Evolutionary conservation across 1,140 invertebrate species (phyloP), one percentile per base, ranked within the genome.

Genomic region (silkworm (Bombyx mori)): DNA sequence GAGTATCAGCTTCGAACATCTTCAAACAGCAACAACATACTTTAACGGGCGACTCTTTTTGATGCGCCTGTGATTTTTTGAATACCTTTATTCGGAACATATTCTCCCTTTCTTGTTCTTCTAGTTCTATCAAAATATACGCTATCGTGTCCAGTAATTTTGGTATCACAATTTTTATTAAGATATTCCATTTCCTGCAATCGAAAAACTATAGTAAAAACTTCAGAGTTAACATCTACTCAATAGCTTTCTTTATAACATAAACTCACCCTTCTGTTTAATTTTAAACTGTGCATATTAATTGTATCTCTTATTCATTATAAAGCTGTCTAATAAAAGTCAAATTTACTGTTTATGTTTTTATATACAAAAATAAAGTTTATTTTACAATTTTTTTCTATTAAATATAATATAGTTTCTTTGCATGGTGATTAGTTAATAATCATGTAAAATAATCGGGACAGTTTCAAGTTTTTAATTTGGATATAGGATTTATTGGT

Each of bases 111-210:
- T 71, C 71, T 47, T 51, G 53, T 58, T 76, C 71, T 50, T 73
- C 63, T 46, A 73, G 42, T 42, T 69, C 62, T 7, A 51, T 54
- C 42, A 53, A 9, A 47, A 73, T 71, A 47, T 71, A 73, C 7
- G 43, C 45, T 6, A 63, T 45, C 45, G 60, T 69, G 7, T 56
- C 48, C 18, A 60, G 56, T 44, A 77, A 56, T 59, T 66, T 70
- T 58, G 74, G 74, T 63, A 72, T 61, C 18, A 77, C 58, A 12
- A 66, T 42, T 58, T 70, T 77, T 8, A 56, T 56, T 26, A 80
- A 52, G 12, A 77, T 69, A 60, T 77, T 78, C 57, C 58, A 65
- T 68, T 73, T 75, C 69, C 78, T 80, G 78, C 57, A 56, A 65
- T 64, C 26, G 52, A 18, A 48, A 46, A 48, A 47, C 22, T 7